A percentile compares a stretch with the other conserved stretches of the same genome.
These are phyloP conservation scores for Sebastes minor DNA, from an alignment of 2,797 vertebrate genomes.

Conservation along the genomic window DNA sequence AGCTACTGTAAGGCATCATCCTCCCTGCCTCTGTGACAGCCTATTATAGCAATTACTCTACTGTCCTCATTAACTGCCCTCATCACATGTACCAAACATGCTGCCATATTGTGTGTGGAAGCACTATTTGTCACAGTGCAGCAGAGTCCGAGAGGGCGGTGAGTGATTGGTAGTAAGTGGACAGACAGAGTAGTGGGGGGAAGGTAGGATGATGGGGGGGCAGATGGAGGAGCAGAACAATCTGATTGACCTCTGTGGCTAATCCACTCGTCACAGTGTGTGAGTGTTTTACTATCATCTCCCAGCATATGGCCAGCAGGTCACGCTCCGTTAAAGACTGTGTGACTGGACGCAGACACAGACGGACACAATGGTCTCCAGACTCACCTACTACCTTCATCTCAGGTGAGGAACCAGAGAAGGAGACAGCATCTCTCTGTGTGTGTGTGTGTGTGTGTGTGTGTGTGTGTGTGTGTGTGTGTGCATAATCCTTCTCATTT, in stretches of 20 bases:
- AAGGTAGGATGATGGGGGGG: slow-evolving; percentile 9
- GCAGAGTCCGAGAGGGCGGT: not conserved
- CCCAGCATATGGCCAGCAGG: slow-evolving; percentile 35
- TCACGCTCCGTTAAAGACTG: not conserved
- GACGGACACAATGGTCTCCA: slow-evolving; percentile 55
- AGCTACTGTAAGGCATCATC: not conserved
- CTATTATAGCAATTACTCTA: not conserved
- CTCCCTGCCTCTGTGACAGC: not conserved
- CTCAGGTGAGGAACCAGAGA: slow-evolving; percentile 52
- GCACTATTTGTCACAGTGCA: not conserved
- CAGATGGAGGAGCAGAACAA: slow-evolving; percentile 53
- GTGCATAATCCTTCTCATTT: not conserved
- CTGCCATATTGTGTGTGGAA: not conserved
- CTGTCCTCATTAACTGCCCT: not conserved
- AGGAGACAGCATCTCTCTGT: not conserved
- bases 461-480: not conserved
- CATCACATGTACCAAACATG: not conserved
- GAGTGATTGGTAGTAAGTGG: not conserved
- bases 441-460: not conserved
- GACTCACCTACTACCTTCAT: slow-evolving; percentile 53
- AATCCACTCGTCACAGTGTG: slow-evolving; percentile 60
- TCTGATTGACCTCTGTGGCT: slow-evolving; percentile 62
- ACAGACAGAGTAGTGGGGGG: not conserved
- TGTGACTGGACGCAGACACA: not conserved
- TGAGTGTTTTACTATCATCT: slow-evolving; percentile 26